A percentile compares a stretch with the other conserved stretches of the same genome.
Conservation (phyloP, 2,113 vertebrate genomes). For the Syngnathus floridae region DNA sequence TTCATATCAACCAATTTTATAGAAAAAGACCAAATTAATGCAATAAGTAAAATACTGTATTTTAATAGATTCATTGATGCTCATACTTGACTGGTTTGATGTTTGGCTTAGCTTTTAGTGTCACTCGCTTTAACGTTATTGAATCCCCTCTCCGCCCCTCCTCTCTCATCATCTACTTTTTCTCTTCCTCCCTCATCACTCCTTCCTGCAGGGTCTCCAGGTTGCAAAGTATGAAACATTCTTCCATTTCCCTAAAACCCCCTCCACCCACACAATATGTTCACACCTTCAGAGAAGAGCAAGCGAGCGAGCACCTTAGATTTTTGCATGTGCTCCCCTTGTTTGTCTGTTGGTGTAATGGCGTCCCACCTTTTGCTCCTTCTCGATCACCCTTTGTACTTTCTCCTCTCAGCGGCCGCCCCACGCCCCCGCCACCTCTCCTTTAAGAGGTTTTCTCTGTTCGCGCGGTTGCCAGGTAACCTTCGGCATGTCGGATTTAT, state of each 20-base stretch:
- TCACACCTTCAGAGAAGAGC: background rate
- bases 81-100: background rate
- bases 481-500: constrained; percentile 64
- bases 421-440: constrained; percentile 66
- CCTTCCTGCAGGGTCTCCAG: background rate
- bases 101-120: background rate
- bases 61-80: background rate
- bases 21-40: background rate
- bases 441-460: constrained; percentile 76
- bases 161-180: background rate
- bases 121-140: background rate
- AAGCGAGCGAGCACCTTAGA: background rate
- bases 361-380: constrained; percentile 7
- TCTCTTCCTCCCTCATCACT: background rate
- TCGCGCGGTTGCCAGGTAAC: constrained; percentile 81
- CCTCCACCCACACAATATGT: background rate
- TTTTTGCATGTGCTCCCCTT: constrained; percentile 15
- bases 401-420: constrained; percentile 56
- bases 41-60: background rate
- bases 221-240: background rate
- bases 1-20: too few relatives aligned
- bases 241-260: background rate
- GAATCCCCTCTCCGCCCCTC: background rate
- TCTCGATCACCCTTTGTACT: constrained; percentile 3
- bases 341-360: constrained; percentile 15